phyloP scores from a whole-genome alignment of 2,888 invertebrate species.

The Cylloceria caligata region DNA sequence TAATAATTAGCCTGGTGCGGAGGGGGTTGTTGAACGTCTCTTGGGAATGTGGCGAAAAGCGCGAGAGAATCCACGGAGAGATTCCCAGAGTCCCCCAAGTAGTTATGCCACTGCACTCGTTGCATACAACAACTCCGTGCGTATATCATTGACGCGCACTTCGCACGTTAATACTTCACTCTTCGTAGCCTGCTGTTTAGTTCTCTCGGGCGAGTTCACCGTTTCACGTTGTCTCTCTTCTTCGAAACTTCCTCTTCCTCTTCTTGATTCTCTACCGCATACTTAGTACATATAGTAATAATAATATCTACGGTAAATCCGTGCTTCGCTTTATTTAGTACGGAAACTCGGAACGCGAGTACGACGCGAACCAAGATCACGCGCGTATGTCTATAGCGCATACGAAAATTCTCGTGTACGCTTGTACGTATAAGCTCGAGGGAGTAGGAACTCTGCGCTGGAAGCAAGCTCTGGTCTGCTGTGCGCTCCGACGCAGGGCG shows the following conservation, averaged over 20 bases:
- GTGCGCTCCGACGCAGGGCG: slow-evolving; percentile 41
- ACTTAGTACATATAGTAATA: slow-evolving; percentile 23
- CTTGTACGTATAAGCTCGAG: slow-evolving; percentile 39
- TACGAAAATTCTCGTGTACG: slow-evolving; percentile 22
- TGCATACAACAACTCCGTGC: slow-evolving; percentile 40
- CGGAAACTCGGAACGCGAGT: slow-evolving; percentile 35
- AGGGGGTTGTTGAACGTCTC: background rate
- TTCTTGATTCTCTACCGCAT: slow-evolving; percentile 39
- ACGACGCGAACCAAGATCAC: slow-evolving; percentile 33
- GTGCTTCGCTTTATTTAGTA: slow-evolving; percentile 45
- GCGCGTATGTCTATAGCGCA: slow-evolving; percentile 14
- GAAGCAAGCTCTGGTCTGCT: slow-evolving; percentile 3
- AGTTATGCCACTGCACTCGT: slow-evolving; percentile 22
- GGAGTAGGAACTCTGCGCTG: slow-evolving; percentile 41
- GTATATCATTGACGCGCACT: slow-evolving; percentile 65
- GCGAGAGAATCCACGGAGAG: slow-evolving; percentile 39
- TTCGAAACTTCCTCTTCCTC: slow-evolving; percentile 47
- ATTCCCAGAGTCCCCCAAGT: slow-evolving; percentile 63
- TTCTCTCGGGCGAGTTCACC: slow-evolving; percentile 37
- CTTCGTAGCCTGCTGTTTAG: slow-evolving; percentile 22
- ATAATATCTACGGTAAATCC: slow-evolving; percentile 58
- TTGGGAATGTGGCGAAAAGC: slow-evolving; percentile 38
- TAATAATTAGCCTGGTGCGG: slow-evolving; percentile 44
- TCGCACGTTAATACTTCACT: slow-evolving; percentile 59
- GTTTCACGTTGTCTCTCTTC: slow-evolving; percentile 33